Evolutionary conservation across 2,888 invertebrate species (phyloP).

Genomic region (Drosophila prolongata): DNA sequence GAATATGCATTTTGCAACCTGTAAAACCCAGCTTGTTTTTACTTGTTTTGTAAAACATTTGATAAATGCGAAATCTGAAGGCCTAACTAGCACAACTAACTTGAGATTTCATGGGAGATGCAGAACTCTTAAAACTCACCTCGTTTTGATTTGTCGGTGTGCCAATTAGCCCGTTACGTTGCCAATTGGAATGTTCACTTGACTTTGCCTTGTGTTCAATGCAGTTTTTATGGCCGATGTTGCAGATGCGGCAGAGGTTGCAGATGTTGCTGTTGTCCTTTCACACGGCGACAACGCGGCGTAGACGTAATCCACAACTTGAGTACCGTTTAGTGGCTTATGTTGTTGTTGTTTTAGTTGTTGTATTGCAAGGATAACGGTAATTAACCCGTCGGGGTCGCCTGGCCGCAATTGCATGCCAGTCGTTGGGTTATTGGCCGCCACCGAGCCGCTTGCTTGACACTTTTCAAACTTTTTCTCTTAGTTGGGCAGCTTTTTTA

Average conservation of each 20-base stretch:
- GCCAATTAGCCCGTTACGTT: conserved; percentile 64
- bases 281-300: conserved; percentile 33
- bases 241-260: conserved; percentile 8
- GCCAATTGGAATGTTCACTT: conserved; percentile 71
- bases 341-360: conserved; percentile 18
- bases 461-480: conserved; percentile 77
- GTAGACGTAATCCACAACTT: conserved; percentile 49
- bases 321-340: conserved; percentile 48
- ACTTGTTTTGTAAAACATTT: too few relatives aligned
- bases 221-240: conserved; percentile 20
- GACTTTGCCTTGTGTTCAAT: conserved; percentile 36
- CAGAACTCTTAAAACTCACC: conserved; percentile 44
- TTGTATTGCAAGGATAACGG: conserved; percentile 68
- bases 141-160: conserved; percentile 33
- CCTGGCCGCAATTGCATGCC: conserved; percentile 62
- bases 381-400: conserved; percentile 73
- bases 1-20: too few relatives aligned
- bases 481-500: conserved; percentile 69
- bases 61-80: too few relatives aligned
- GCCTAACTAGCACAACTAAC: not conserved
- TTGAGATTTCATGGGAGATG: not conserved
- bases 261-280: conserved; percentile 35
- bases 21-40: too few relatives aligned
- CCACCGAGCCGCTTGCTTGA: conserved; percentile 57
- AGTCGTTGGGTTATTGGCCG: conserved; percentile 69